Evolutionary conservation across 2,888 invertebrate genomes (phyloP).

Genomic region (Cataglyphis rosenhaueri): DNA sequence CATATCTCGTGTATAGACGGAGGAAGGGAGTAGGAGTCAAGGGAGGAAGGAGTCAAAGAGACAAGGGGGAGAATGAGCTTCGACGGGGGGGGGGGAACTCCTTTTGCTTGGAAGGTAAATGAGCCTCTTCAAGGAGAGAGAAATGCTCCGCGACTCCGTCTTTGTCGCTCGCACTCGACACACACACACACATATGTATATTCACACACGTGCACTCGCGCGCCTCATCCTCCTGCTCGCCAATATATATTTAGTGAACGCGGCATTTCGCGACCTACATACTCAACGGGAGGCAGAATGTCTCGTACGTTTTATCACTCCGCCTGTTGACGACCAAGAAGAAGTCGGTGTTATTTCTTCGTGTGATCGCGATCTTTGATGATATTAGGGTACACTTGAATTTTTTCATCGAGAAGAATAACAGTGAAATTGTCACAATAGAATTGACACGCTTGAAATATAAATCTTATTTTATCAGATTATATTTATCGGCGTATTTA

Average conservation of each 20-base stretch:
- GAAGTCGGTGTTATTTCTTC: slow-evolving; percentile 38
- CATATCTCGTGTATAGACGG: background rate
- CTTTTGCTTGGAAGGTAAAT: slow-evolving; percentile 54
- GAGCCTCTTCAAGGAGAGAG: slow-evolving; percentile 55
- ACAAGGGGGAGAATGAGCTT: slow-evolving; percentile 15
- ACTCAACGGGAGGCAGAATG: slow-evolving; percentile 80
- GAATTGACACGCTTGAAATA: background rate
- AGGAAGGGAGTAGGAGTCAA: background rate
- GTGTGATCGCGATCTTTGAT: slow-evolving; percentile 51
- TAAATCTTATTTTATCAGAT: background rate
- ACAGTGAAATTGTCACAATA: background rate
- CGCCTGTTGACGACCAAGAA: slow-evolving; percentile 67
- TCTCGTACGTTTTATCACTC: slow-evolving; percentile 75
- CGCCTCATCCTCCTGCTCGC: slow-evolving; percentile 59
- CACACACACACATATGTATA: slow-evolving; percentile 66
- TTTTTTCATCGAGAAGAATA: background rate
- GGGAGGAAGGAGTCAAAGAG: background rate
- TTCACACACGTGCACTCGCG: slow-evolving; percentile 68
- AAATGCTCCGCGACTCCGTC: slow-evolving; percentile 54
- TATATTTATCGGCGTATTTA: background rate
- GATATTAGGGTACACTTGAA: background rate
- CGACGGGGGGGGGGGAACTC: background rate
- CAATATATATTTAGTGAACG: slow-evolving; percentile 81
- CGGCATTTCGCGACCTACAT: slow-evolving; percentile 84
- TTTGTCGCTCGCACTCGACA: slow-evolving; percentile 55